Base-by-base conservation (phyloP, 2,888 invertebrate genomes). In the Brachylomia viminalis region DNA sequence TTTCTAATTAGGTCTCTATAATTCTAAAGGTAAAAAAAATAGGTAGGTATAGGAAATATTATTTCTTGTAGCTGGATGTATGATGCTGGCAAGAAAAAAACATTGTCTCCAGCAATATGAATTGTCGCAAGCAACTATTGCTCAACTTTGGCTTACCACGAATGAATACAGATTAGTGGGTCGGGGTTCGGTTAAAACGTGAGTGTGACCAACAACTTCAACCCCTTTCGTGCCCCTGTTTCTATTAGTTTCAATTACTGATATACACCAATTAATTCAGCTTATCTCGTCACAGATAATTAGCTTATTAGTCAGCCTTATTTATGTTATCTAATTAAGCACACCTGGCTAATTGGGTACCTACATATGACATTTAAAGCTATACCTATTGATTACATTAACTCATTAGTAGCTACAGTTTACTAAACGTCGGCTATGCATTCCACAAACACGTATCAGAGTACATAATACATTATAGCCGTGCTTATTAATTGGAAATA, bases 231-330 rank as follows among this genome's bases (percentile, higher is more conserved):
- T 52, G 13, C 27, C 54, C 11, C 33, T 75, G 33, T 61, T 54
- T 45, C 64, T 47, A 77, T n/a, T n/a, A 69, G 52, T 54, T 52
- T 49, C 49, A 73, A 72, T 73, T 56, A 52, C 23, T 7, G 11
- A 7, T 0, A n/a, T n/a, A 59, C 23, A 30, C 17, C 30, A 61
- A 84, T 81, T 56, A 81, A 65, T 65, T 61, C 20, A 23, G 68
- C 42, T 80, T 73, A 56, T 45, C 49, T 73, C 11, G 13, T 73
- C 49, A 72, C 4, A 23, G 2, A 17, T 84, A 80, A 84, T 74
- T 69, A 69, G 54, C 59, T 59, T 68, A 68, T 49, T 68, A 65
- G 15, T 56, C 10, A 59, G 1, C 8, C 65, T 82, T 69, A 69
- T 79, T 49, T 64, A 80, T 84, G 68, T 69, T 52, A 61, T 69